phyloP scores from a whole-genome alignment of 1,140 invertebrate species.

The Drosophila trapezifrons region DNA sequence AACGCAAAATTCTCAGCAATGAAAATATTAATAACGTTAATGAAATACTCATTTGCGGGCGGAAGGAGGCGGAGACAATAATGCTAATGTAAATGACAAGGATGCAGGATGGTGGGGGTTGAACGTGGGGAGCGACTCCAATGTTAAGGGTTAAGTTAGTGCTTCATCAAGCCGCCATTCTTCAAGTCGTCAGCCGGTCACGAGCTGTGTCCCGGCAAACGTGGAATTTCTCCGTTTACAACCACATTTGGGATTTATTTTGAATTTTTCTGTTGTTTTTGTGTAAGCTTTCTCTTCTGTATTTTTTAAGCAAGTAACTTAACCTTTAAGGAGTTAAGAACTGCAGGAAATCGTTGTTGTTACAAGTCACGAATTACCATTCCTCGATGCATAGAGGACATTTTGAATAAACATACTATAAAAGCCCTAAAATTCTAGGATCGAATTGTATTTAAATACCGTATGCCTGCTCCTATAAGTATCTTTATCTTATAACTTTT shows the following conservation, averaged over 20 bases:
- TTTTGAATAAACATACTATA: too few species aligned
- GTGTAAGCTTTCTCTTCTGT: too few species aligned
- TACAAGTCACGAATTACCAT: too few species aligned
- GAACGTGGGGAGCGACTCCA: too few species aligned
- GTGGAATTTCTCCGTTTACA: neutral
- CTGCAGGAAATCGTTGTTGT: too few species aligned
- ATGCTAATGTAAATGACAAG: conserved; percentile 69
- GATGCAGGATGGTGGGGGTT: neutral
- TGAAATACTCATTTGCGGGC: conserved; percentile 69
- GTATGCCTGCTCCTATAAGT: too few species aligned
- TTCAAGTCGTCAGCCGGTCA: neutral
- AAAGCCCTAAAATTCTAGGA: too few species aligned
- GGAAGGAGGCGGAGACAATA: conserved; percentile 42
- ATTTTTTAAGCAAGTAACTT: too few species aligned
- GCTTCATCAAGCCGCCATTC: neutral
- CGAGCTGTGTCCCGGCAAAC: neutral
- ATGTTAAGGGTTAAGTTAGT: neutral
- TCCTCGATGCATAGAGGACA: too few species aligned
- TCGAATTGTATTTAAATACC: too few species aligned
- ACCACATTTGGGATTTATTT: neutral
- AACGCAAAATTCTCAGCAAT: conserved; percentile 66
- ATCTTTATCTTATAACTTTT: too few species aligned
- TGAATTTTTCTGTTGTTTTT: neutral
- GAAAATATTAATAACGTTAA: conserved; percentile 77
- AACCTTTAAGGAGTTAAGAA: too few species aligned